Evolutionary conservation across 2,113 vertebrate genomes (phyloP), one percentile per base, ranked within the genome.

Genomic region (Psittacus erithacus): DNA sequence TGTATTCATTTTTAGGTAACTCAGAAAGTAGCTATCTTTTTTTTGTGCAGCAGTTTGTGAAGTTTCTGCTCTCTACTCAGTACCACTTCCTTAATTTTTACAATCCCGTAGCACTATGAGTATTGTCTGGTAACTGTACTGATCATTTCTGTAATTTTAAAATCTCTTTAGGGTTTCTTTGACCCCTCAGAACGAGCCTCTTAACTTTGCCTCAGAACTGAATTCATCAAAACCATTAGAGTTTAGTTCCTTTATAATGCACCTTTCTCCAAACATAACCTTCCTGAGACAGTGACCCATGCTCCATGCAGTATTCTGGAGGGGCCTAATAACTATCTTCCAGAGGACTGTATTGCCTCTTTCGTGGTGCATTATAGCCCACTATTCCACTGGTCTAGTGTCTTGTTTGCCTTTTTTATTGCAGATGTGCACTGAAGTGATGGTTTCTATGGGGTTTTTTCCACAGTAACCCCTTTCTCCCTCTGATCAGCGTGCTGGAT

Each of bases 371-470:
- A 76, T 93, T 93, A 92, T 50, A 89, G 83, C 86, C 80, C 93
- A 82, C 53, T 82, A 62, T 93, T 95, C 91, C 83, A 46, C 59
- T 3, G 0, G 73, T 82, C 81, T 92, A 50, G 91, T 49, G 84
- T 93, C 93, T 96, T 95, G 95, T 96, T 97, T 95, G 95, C 92
- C 88, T 92, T 96, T 92, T 97, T 95, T 96, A 96, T 92, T 89
- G 95, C 95, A 95, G 93, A 92, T 96, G 93, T 96, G 93, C 88
- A 89, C 92, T 85, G 86, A 92, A 93, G 91, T 96, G 92, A 93
- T 3, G 0, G 88, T 92, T 96, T 80, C 88, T 85, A 67, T 59
- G 86, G 44, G 9, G 77, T 92, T 90, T 86, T 86, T 82, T 4
- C 85, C 83, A 94, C 88, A 65, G 83, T 80, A 85, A 87, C 88